Base-by-base conservation (phyloP, 1,140 invertebrate species). In the Hesperophylax magnus region DNA sequence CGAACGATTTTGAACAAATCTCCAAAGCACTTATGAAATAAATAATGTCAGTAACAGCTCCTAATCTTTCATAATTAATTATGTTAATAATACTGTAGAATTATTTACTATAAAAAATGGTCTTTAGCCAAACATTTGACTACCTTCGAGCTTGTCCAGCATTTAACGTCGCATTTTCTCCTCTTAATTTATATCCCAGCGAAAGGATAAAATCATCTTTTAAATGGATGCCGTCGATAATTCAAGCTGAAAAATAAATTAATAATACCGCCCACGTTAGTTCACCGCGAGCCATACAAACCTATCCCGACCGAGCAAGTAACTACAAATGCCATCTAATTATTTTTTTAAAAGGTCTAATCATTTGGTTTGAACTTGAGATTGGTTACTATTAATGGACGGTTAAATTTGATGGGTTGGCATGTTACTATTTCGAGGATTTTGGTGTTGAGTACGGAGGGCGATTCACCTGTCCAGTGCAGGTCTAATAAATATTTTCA, bases 221-320 rank as follows among this genome's bases (percentile, higher is more conserved):
- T 20, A 72, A 72, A 67, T 67, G 63, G 69, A 72, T 52, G 69
- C 69, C 69, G 47, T 72, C 47, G 47, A 72, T 72, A 72, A 72
- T 72, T 72, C 47, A 52, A 52, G 53, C 69, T 20, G 69, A 72
- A 72, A 72, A 72, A 72, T 72, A 72, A 72, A 72, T 72, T 72
- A 72, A 72, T 72, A 53, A 52, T 72, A n/a, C 69, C 69, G 69
- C 69, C 69, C 69, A 72, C 69, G 69, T 52, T 31, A n/a, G 34
- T 47, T 20, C 69, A 20, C 69, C 69, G 69, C 69, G 69, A 72
- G 69, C 69, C 47, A 47, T 31, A 39, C 27, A n/a, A n/a, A 31
- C 27, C 63, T 15, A 31, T 6, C 31, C 20, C 17, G 63, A 17
- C 1, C 5, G 14, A 1, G 14, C 20, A 18, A 61, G 7, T 61